Evolutionary conservation across 2,888 invertebrate species (phyloP).

Genomic region (Ecliptopera silaceata): DNA sequence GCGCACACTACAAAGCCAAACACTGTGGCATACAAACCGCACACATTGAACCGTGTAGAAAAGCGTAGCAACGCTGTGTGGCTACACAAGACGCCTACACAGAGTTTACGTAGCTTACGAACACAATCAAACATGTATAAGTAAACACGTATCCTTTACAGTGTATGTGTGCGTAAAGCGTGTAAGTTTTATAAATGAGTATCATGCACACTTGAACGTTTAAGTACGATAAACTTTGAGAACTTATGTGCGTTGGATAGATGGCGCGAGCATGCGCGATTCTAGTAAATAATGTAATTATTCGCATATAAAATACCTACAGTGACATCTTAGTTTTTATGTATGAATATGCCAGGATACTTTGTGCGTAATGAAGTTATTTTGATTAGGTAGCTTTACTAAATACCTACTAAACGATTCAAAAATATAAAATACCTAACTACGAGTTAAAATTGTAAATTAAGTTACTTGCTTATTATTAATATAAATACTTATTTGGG

Average conservation of each 20-base stretch:
- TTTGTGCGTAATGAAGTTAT: not conserved
- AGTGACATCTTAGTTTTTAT: not conserved
- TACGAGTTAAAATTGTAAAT: not conserved
- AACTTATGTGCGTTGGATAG: slow-evolving; percentile 47
- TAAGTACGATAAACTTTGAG: slow-evolving; percentile 41
- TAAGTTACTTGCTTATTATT: too few species aligned
- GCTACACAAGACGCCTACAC: slow-evolving; percentile 26
- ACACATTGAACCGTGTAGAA: slow-evolving; percentile 28
- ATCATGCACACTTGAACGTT: slow-evolving; percentile 39
- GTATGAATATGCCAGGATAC: not conserved
- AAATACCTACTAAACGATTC: not conserved
- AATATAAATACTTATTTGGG: too few species aligned
- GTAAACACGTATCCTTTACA: slow-evolving; percentile 39
- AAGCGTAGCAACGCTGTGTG: slow-evolving; percentile 30
- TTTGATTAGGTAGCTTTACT: not conserved
- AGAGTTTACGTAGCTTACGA: slow-evolving; percentile 31
- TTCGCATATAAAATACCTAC: slow-evolving; percentile 5
- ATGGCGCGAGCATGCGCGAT: slow-evolving; percentile 54
- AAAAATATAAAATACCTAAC: not conserved
- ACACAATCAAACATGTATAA: slow-evolving; percentile 34
- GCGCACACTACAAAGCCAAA: slow-evolving; percentile 38
- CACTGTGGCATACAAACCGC: slow-evolving; percentile 24
- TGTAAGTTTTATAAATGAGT: slow-evolving; percentile 41
- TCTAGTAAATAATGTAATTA: slow-evolving; percentile 23
- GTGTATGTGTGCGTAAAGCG: slow-evolving; percentile 41